Evolutionary conservation across 2,797 vertebrate genomes (phyloP), one percentile per base, ranked within the genome.

Genomic region (Cetoscarus ocellatus): DNA sequence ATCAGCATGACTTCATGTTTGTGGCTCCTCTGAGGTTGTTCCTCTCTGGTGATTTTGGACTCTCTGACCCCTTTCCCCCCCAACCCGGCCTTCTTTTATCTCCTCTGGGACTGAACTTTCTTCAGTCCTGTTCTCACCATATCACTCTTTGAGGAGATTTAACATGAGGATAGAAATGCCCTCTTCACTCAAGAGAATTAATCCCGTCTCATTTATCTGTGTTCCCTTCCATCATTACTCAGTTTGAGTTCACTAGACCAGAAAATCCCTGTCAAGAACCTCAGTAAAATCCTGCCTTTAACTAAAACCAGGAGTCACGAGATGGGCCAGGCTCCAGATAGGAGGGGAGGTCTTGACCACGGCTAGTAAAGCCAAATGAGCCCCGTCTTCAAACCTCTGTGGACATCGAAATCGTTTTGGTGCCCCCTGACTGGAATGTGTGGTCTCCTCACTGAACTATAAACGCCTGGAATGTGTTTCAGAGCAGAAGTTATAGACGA

Each of bases 391-490:
- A 79, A 72, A 7, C 80, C 71, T 76, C 64, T 56, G 61, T 68
- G 80, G 75, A 90, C 78, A 76, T 88, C 66, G 67, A 75, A 82
- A 60, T 50, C 83, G 72, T 89, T 92, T 80, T 79, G 81, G 66
- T 83, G 70, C 70, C 80, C 55, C 87, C 58, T 68, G 73, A 82
- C 67, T 69, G 87, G 86, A 91, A 91, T 86, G 84, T 72, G 87
- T 67, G 88, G 85, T 85, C 80, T 70, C 62, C 78, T 78, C 63
- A 35, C 71, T 72, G 62, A 76, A 64, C 75, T 73, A 56, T 78
- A 83, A 89, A 88, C 27, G 63, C 69, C 68, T 67, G 84, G 86
- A 89, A 91, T 89, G 82, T 75, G 73, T 80, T 76, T 49, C 67
- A 66, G 55, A 69, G 69, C 60, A 42, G 10, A 50, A 77, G 64